These are phyloP conservation scores for Drosophila aldrichi DNA, from an alignment of 2,888 invertebrate species.

Conservation along the genomic window DNA sequence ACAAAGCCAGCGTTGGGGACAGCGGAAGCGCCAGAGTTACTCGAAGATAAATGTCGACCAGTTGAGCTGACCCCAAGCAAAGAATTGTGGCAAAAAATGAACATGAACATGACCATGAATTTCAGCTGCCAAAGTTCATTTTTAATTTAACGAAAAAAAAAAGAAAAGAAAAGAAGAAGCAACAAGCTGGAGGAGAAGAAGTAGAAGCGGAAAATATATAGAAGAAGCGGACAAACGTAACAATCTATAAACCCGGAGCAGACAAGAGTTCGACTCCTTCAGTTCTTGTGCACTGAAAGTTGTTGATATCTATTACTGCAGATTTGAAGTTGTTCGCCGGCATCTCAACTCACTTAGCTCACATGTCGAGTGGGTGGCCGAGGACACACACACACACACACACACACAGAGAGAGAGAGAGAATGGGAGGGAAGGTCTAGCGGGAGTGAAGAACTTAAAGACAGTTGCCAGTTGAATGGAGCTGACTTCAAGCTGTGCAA, in stretches of 20 bases:
- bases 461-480: slow-evolving; percentile 74
- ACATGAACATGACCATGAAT: slow-evolving; percentile 75
- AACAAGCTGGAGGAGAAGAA: not conserved
- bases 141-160: slow-evolving; percentile 65
- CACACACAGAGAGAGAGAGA: not conserved
- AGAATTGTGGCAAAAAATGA: slow-evolving; percentile 62
- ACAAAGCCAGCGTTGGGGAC: slow-evolving; percentile 16
- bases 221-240: slow-evolving; percentile 35
- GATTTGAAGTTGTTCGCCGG: slow-evolving; percentile 75
- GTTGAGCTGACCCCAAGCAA: slow-evolving; percentile 54
- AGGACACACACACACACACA: not conserved
- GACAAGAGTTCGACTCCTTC: slow-evolving; percentile 24
- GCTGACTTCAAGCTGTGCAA: slow-evolving; percentile 48
- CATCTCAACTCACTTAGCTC: slow-evolving; percentile 74
- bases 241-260: slow-evolving; percentile 60
- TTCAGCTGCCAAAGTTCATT: slow-evolving; percentile 77
- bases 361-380: slow-evolving; percentile 17
- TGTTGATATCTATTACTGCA: slow-evolving; percentile 80
- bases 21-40: not conserved
- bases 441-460: slow-evolving; percentile 42
- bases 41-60: slow-evolving; percentile 54
- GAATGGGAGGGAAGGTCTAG: not conserved
- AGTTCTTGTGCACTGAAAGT: slow-evolving; percentile 56
- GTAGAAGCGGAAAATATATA: slow-evolving; percentile 7
- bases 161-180: slow-evolving; percentile 19